Evolutionary conservation across 2,113 vertebrate species (phyloP).

Genomic region (Manacus vitellinus): DNA sequence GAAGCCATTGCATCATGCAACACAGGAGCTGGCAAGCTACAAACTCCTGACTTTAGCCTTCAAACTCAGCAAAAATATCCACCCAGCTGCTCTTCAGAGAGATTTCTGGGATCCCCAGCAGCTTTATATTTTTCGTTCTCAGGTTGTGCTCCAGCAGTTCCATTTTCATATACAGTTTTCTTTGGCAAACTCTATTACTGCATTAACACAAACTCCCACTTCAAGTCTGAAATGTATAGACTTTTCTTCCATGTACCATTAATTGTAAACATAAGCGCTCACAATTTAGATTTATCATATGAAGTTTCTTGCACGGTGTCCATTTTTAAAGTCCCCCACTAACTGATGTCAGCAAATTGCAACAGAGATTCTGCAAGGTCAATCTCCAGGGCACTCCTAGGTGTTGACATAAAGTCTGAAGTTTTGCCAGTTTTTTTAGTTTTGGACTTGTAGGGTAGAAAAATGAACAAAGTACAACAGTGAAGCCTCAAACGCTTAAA

Average conservation of each 20-base stretch:
- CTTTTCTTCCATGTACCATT: neutral
- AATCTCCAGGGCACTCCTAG: neutral
- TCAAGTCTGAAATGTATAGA: neutral
- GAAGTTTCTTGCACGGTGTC: neutral
- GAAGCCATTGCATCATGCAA: neutral
- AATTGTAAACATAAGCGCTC: neutral
- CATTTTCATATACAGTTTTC: constrained; percentile 29
- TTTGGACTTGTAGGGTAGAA: neutral
- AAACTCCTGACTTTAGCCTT: neutral
- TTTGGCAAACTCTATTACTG: constrained; percentile 34
- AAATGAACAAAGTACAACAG: neutral
- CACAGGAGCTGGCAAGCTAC: neutral
- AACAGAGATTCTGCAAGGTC: neutral
- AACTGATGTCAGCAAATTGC: neutral
- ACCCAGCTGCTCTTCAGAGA: constrained; percentile 22
- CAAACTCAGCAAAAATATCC: constrained; percentile 27
- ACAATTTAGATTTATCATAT: constrained; percentile 1
- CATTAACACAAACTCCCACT: constrained; percentile 10
- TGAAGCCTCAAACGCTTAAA: neutral
- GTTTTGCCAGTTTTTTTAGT: neutral
- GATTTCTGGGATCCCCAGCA: constrained; percentile 26
- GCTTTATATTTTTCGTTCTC: constrained; percentile 23
- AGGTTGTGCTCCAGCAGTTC: constrained; percentile 27
- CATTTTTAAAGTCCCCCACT: neutral
- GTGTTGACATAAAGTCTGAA: neutral